phyloP scores from a whole-genome alignment of 1,140 invertebrate genomes.

The Caenorhabditis inopinata region DNA sequence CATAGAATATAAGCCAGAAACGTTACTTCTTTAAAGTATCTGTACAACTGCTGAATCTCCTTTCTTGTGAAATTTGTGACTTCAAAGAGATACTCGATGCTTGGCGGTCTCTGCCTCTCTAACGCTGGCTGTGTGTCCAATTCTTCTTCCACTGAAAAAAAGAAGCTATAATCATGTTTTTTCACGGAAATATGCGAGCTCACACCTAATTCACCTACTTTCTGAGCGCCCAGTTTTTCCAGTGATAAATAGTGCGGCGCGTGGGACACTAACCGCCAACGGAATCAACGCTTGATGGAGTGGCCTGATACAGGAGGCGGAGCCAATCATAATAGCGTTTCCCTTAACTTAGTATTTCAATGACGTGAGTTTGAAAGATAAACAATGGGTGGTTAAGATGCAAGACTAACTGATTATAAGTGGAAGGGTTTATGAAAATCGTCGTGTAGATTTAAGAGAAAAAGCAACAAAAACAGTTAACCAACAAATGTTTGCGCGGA shows the following conservation, averaged over 20 bases:
- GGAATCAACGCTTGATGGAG: slow-evolving; percentile 29
- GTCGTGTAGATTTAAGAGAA: neutral
- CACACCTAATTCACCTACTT: too few relatives aligned
- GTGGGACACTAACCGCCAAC: slow-evolving; percentile 19
- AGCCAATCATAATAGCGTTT: slow-evolving; percentile 18
- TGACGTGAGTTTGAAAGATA: neutral
- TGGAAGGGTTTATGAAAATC: neutral
- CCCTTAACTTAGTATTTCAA: neutral
- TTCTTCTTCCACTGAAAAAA: slow-evolving; percentile 15
- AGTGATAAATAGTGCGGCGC: neutral
- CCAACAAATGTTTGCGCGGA: too few relatives aligned
- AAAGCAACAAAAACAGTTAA: neutral
- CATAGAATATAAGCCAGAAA: too few relatives aligned
- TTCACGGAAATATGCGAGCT: too few relatives aligned
- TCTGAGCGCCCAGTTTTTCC: neutral
- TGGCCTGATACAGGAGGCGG: slow-evolving; percentile 21
- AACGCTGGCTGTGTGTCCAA: neutral
- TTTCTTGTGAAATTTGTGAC: neutral
- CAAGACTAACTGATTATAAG: neutral
- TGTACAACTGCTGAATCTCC: neutral
- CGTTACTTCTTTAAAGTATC: neutral
- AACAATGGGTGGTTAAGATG: neutral
- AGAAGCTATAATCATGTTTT: too few relatives aligned
- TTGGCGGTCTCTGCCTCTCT: neutral
- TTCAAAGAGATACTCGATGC: neutral